Evolutionary conservation across 2,113 vertebrate genomes (phyloP).

Genomic region (Nymphicus hollandicus): DNA sequence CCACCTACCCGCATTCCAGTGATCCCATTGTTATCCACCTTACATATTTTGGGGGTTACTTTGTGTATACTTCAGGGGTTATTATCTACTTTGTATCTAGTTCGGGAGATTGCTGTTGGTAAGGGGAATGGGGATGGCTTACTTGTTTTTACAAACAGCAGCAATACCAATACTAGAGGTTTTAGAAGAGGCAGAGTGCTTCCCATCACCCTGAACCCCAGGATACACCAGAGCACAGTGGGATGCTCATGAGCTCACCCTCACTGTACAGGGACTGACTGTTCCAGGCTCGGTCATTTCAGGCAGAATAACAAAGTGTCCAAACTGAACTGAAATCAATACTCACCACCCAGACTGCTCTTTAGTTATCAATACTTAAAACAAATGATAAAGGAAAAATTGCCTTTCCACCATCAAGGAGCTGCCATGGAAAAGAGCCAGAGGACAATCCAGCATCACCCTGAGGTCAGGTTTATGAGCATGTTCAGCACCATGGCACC

Average conservation of each 20-base stretch:
- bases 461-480: not conserved
- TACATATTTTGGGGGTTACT: not conserved
- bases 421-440: not conserved
- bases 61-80: not conserved
- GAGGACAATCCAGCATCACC: not conserved
- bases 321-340: not conserved
- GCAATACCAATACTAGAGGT: not conserved
- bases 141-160: not conserved
- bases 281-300: not conserved
- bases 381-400: not conserved
- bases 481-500: not conserved
- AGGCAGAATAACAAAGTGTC: not conserved
- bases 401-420: not conserved
- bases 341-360: not conserved
- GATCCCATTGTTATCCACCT: not conserved
- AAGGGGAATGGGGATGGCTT: rapidly evolving
- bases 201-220: not conserved
- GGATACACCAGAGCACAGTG: rapidly evolving
- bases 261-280: not conserved
- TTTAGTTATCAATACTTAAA: not conserved
- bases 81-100: not conserved
- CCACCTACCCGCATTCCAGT: not conserved
- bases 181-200: not conserved
- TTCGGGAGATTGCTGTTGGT: not conserved
- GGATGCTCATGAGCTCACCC: not conserved